phyloP scores from a whole-genome alignment of 2,113 vertebrate genomes.

The Nycticryphes semicollaris region DNA sequence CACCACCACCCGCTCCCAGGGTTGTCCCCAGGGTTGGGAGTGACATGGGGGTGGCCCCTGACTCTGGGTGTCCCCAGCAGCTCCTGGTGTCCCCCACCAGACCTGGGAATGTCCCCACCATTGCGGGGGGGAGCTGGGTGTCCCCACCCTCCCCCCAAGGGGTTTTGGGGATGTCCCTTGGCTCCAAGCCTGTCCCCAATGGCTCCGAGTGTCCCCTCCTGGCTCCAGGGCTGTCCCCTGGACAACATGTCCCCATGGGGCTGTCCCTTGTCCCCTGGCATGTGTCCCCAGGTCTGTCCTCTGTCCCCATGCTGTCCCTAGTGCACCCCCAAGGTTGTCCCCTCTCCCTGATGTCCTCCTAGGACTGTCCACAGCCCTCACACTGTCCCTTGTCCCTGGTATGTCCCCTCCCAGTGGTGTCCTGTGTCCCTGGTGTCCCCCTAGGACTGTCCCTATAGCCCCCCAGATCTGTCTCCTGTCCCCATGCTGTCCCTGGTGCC shows the following conservation, averaged over 20 bases:
- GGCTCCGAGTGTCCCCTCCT: not conserved
- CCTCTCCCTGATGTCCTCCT: not conserved
- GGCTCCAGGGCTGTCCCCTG: not conserved
- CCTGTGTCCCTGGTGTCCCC: too few relatives aligned
- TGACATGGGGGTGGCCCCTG: not conserved
- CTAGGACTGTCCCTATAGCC: not conserved
- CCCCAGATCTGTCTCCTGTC: not conserved
- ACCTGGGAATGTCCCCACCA: not conserved
- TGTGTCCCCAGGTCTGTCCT: not conserved
- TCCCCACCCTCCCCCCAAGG: not conserved
- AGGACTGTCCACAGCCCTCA: not conserved
- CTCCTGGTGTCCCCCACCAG: not conserved
- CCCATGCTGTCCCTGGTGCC: too few relatives aligned
- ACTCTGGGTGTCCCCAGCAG: not conserved
- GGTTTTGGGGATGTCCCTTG: not conserved
- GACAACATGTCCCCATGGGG: not conserved
- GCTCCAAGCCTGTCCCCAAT: not conserved
- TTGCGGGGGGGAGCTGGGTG: not conserved
- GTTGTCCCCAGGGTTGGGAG: not conserved
- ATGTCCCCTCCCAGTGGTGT: too few relatives aligned
- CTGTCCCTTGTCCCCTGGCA: not conserved
- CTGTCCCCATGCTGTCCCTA: too few relatives aligned
- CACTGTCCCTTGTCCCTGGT: not conserved
- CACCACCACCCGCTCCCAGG: not conserved
- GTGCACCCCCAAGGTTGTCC: too few relatives aligned